phyloP scores from a whole-genome alignment of 1,140 invertebrate species.

The Drosophila triauraria region DNA sequence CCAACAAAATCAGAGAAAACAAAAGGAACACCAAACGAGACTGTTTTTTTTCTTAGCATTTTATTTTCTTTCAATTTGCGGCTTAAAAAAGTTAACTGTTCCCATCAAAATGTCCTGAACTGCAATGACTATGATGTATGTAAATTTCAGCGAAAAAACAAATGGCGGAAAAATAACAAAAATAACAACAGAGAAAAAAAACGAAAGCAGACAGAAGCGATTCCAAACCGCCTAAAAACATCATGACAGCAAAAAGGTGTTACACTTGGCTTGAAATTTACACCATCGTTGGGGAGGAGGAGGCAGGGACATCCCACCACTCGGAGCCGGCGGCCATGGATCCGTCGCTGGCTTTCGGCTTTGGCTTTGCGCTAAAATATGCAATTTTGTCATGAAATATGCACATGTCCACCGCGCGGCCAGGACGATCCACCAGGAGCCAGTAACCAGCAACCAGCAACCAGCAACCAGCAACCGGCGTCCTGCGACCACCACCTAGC shows the following conservation, averaged over 20 bases:
- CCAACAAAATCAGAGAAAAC: slow-evolving; percentile 45
- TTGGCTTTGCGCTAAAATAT: slow-evolving; percentile 72
- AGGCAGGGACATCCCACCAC: background rate
- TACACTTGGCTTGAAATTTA: slow-evolving; percentile 74
- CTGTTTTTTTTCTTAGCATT: slow-evolving; percentile 37
- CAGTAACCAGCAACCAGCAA: background rate
- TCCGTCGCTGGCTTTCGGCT: slow-evolving; percentile 45
- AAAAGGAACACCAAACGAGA: slow-evolving; percentile 10
- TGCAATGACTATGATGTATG: slow-evolving; percentile 58
- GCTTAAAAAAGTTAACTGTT: slow-evolving; percentile 51
- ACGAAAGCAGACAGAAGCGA: slow-evolving; percentile 35
- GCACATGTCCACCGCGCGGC: slow-evolving; percentile 67
- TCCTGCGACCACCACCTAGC: slow-evolving; percentile 18
- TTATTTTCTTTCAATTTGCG: slow-evolving; percentile 60
- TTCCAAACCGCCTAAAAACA: slow-evolving; percentile 48
- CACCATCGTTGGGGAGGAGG: slow-evolving; percentile 25
- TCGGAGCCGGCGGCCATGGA: slow-evolving; percentile 22
- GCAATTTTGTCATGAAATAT: slow-evolving; percentile 78
- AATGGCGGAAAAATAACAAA: slow-evolving; percentile 6
- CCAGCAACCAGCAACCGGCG: background rate
- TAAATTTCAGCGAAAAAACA: slow-evolving; percentile 46
- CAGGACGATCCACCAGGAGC: slow-evolving; percentile 48
- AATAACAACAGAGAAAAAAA: slow-evolving; percentile 7
- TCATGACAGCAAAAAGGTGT: slow-evolving; percentile 76
- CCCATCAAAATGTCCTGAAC: slow-evolving; percentile 33